Evolutionary conservation across 2,888 invertebrate genomes (phyloP).

Genomic region (Acrobeloides nanus): DNA sequence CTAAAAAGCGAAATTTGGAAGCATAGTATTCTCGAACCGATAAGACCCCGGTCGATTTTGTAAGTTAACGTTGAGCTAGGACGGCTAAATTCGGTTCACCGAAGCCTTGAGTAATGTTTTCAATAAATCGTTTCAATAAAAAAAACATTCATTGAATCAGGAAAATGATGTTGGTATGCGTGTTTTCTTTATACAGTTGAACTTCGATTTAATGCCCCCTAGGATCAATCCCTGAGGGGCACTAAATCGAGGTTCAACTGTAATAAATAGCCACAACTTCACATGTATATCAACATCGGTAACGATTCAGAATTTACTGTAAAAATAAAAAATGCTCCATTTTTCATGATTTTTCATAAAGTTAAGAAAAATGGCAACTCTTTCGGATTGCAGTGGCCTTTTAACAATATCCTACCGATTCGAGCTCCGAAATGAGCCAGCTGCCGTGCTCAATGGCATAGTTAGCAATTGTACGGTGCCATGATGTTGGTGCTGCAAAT

Average conservation of each 20-base stretch:
- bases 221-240: no score
- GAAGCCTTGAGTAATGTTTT: not conserved
- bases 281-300: no score
- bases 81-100: no score
- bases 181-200: no score
- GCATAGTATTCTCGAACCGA: not conserved
- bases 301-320: not conserved
- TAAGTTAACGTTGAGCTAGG: no score
- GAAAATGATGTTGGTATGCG: slow-evolving; percentile 4
- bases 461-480: slow-evolving; percentile 52
- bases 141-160: not conserved
- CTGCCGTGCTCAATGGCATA: slow-evolving; percentile 48
- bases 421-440: slow-evolving; percentile 39
- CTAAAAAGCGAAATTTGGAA: slow-evolving; percentile 7
- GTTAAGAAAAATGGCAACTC: not conserved
- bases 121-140: slow-evolving; percentile 1
- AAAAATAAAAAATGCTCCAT: not conserved
- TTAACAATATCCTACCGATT: slow-evolving; percentile 35
- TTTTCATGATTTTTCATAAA: no score
- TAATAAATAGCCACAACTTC: no score
- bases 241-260: no score
- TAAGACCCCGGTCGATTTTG: not conserved
- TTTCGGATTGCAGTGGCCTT: not conserved
- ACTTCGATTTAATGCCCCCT: no score
- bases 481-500: slow-evolving; percentile 51